These are phyloP conservation scores for Cyprinodon brontotheroides DNA, from an alignment of 2,113 vertebrate genomes.

Conservation along the genomic window DNA sequence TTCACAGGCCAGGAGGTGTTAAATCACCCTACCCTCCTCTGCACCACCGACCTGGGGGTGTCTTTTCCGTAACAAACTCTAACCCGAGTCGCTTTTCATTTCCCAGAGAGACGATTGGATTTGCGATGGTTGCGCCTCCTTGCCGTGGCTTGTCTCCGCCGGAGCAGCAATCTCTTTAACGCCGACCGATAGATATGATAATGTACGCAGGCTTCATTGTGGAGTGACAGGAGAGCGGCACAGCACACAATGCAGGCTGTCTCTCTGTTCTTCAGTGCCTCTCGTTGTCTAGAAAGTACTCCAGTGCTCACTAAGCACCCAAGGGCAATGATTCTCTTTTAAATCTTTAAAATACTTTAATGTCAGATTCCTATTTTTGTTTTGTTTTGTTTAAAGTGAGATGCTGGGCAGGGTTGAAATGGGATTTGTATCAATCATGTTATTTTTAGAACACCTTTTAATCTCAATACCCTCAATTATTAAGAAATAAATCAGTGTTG, in stretches of 20 bases:
- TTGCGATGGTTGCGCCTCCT: constrained; percentile 66
- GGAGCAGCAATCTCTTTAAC: constrained; percentile 74
- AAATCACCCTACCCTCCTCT: constrained; percentile 45
- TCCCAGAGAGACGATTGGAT: constrained; percentile 78
- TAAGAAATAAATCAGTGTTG: constrained; percentile 9
- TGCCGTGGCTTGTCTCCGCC: constrained; percentile 46
- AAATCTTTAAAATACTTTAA: constrained; percentile 61
- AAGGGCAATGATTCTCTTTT: constrained; percentile 47
- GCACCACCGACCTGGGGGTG: constrained; percentile 37
- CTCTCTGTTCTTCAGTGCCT: constrained; percentile 20
- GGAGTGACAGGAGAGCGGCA: constrained; percentile 65
- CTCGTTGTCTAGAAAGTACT: constrained; percentile 38
- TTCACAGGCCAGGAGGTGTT: constrained; percentile 56
- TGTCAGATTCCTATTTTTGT: constrained; percentile 53
- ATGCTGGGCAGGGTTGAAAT: constrained; percentile 22
- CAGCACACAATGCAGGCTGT: constrained; percentile 24
- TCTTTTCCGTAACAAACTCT: constrained; percentile 68
- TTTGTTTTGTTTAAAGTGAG: constrained; percentile 19
- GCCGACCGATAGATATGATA: constrained; percentile 76
- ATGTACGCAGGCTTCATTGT: constrained; percentile 76
- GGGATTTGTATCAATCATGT: constrained; percentile 28
- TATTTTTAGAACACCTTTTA: constrained; percentile 40
- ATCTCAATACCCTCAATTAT: constrained; percentile 25
- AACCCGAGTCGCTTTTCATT: constrained; percentile 74
- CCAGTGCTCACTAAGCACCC: constrained; percentile 23